Conservation (phyloP, 1,140 invertebrate species). For the Antheraea mylitta region DNA sequence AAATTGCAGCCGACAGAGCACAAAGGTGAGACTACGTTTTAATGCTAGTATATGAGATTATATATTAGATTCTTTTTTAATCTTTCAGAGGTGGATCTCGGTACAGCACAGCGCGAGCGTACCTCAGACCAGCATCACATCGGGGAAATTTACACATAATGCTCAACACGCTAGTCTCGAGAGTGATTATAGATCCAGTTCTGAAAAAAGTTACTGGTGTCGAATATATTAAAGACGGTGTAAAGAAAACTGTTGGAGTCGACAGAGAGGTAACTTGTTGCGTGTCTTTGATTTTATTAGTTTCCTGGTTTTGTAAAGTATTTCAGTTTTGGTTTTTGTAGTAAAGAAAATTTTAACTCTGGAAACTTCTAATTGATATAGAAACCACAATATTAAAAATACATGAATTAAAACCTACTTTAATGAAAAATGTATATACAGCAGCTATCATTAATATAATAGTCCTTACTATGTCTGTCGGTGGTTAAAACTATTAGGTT, state of each 20-base stretch:
- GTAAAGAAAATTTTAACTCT: too few species aligned
- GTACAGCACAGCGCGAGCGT: constrained; percentile 87
- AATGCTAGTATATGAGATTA: too few species aligned
- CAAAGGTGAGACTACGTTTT: too few species aligned
- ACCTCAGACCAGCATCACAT: constrained; percentile 88
- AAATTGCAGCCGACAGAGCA: too few species aligned
- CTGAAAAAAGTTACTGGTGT: constrained; percentile 79
- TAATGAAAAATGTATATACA: too few species aligned
- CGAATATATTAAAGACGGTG: constrained; percentile 75
- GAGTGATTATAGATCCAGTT: constrained; percentile 72
- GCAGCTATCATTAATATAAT: too few species aligned
- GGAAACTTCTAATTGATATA: too few species aligned
- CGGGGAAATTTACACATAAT: constrained; percentile 86
- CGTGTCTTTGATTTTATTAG: neutral
- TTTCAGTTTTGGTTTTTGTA: neutral
- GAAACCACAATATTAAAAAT: too few species aligned
- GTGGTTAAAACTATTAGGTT: too few species aligned
- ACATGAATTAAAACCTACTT: too few species aligned
- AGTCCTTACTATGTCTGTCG: neutral
- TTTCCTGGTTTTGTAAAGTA: neutral
- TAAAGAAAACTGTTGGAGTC: constrained; percentile 81
- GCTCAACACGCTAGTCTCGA: constrained; percentile 83
- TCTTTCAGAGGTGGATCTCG: constrained; percentile 81
- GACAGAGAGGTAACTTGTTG: constrained; percentile 80
- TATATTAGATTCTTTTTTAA: too few species aligned